These are phyloP conservation scores for Bergia sp. DNA, from an alignment of 92 coral and sea anemone genomes.

Conservation along the genomic window DNA sequence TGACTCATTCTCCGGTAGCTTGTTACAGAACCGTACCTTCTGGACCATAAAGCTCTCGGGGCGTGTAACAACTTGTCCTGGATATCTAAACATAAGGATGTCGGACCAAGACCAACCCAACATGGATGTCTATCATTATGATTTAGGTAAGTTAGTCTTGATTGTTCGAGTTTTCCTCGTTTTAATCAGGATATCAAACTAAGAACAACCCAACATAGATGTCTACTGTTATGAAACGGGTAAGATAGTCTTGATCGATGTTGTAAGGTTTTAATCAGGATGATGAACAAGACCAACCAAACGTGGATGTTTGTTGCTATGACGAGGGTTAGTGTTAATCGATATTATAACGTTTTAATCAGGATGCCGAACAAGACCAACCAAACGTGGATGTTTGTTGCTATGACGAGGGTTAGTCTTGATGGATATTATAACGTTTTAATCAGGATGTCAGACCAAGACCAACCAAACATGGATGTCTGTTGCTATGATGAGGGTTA, in stretches of 20 bases:
- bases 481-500: conserved; percentile 73
- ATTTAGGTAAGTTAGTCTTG: conserved; percentile 59
- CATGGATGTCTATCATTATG: conserved; percentile 68
- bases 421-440: neutral
- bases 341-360: neutral
- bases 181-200: conserved; percentile 57
- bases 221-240: conserved; percentile 72
- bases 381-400: conserved; percentile 66
- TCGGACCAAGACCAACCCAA: conserved; percentile 77
- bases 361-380: conserved; percentile 73
- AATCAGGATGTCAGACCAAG: conserved; percentile 70
- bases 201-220: conserved; percentile 68
- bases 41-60: conserved; percentile 74
- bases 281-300: conserved; percentile 78
- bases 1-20: conserved; percentile 54
- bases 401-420: conserved; percentile 59
- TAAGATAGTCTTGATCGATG: conserved; percentile 15
- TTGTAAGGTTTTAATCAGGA: neutral
- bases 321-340: conserved; percentile 52
- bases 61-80: conserved; percentile 68
- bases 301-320: conserved; percentile 62
- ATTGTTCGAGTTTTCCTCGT: too few species aligned
- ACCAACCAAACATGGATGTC: conserved; percentile 67
- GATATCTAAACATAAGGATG: conserved; percentile 65
- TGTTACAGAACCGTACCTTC: conserved; percentile 72